Evolutionary conservation across 2,888 invertebrate genomes (phyloP).

Genomic region (Drosophila infuscata): DNA sequence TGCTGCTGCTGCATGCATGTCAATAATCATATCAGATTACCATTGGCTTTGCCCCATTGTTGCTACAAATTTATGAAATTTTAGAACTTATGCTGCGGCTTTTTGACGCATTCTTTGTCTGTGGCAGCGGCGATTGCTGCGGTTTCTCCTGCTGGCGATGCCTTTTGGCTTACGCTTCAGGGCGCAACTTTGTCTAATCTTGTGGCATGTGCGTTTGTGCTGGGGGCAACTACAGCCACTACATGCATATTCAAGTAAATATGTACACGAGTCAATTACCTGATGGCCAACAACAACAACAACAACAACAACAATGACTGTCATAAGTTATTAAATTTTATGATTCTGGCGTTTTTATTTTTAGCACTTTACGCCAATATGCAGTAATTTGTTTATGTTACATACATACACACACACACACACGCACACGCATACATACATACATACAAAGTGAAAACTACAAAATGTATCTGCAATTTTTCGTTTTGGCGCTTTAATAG

Average conservation of each 20-base stretch:
- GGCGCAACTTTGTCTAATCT: conserved; percentile 62
- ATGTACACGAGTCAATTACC: conserved; percentile 41
- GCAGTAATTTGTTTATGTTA: conserved; percentile 51
- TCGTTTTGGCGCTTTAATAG: conserved; percentile 67
- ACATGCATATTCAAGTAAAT: conserved; percentile 13
- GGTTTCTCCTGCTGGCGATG: conserved; percentile 37
- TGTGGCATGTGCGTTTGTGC: conserved; percentile 13
- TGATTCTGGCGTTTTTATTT: conserved; percentile 49
- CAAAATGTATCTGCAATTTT: conserved; percentile 22
- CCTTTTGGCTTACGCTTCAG: conserved; percentile 29
- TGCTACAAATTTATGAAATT: conserved; percentile 79
- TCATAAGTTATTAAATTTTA: conserved; percentile 57
- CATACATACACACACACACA: neutral
- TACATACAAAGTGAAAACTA: conserved; percentile 13
- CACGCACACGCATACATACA: conserved; percentile 17
- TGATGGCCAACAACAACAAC: conserved; percentile 36
- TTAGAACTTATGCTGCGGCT: conserved; percentile 78
- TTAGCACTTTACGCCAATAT: conserved; percentile 51
- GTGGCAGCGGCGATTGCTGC: conserved; percentile 50
- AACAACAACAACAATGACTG: conserved; percentile 40
- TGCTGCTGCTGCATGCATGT: conserved; percentile 66
- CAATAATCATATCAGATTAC: conserved; percentile 79
- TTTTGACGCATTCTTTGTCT: conserved; percentile 75
- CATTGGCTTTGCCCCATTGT: conserved; percentile 78
- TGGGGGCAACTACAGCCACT: neutral